Percentiles rank a stretch among this genome's conserved stretches.
phyloP scores from a whole-genome alignment of 2,797 vertebrate genomes.

The Argya squamiceps region DNA sequence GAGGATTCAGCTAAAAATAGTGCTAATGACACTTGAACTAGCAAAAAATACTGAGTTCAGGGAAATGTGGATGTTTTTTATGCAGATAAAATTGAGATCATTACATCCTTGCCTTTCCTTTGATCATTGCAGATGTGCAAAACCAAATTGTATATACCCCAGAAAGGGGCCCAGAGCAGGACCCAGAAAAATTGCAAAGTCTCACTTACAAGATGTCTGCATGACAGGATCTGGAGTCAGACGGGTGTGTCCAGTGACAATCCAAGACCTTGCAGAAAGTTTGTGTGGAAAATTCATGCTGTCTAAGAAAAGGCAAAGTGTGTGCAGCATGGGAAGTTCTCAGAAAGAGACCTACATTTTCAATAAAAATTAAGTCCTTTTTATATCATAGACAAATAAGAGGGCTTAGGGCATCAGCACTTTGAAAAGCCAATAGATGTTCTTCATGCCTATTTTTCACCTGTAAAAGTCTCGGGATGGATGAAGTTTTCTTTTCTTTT shows the following conservation, averaged over 20 bases:
- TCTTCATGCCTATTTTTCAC: neutral
- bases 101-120: neutral
- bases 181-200: neutral
- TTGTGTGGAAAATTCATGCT: neutral
- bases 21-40: neutral
- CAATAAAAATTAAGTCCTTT: neutral
- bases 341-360: neutral
- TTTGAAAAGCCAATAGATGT: neutral
- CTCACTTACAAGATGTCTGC: neutral
- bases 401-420: neutral
- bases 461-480: neutral
- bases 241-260: neutral
- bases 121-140: neutral
- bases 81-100: neutral
- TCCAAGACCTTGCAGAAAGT: neutral
- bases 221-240: neutral
- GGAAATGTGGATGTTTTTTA: neutral
- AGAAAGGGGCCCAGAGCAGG: rapidly evolving
- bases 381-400: neutral
- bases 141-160: neutral
- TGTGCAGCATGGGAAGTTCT: neutral
- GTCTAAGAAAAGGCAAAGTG: neutral
- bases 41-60: neutral
- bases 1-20: neutral
- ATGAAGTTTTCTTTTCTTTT: neutral